Percentiles rank a stretch among this genome's conserved stretches.
phyloP scores from a whole-genome alignment of 2,888 invertebrate species.

The Lottia gigantea region DNA sequence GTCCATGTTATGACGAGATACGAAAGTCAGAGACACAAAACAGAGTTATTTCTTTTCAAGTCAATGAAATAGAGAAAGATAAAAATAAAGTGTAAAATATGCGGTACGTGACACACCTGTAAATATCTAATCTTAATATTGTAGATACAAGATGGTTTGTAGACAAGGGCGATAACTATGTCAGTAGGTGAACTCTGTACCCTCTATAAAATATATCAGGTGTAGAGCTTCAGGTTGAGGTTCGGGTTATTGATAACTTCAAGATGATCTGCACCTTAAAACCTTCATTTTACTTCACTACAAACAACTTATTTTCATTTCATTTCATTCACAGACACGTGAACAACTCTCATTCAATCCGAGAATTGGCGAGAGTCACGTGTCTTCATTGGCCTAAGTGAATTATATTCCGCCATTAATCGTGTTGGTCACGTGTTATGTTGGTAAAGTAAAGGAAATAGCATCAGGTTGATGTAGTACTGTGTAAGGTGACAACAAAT shows the following conservation, averaged over 20 bases:
- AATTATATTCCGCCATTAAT: not conserved
- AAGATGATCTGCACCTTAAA: conserved; percentile 1
- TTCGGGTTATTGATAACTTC: not conserved
- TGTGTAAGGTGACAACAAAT: not conserved
- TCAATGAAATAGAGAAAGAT: too few species aligned
- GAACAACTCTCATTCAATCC: not conserved
- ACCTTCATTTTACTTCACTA: not conserved
- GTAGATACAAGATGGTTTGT: too few species aligned
- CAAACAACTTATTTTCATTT: conserved; percentile 11
- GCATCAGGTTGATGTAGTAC: conserved; percentile 6
- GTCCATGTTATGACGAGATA: too few species aligned
- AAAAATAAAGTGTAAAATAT: too few species aligned
- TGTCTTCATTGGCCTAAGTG: not conserved
- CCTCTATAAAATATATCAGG: too few species aligned
- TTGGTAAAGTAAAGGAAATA: conserved; percentile 2
- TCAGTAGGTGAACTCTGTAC: too few species aligned
- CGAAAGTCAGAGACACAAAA: too few species aligned
- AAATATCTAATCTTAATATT: too few species aligned
- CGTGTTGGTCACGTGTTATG: not conserved
- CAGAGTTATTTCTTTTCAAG: too few species aligned
- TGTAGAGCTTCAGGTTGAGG: too few species aligned
- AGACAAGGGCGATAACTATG: too few species aligned
- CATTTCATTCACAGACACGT: not conserved
- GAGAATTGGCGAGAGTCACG: conserved; percentile 10
- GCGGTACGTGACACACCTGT: too few species aligned